Base-by-base conservation (phyloP, 2,888 invertebrate species). In the Ferrisia virgata region DNA sequence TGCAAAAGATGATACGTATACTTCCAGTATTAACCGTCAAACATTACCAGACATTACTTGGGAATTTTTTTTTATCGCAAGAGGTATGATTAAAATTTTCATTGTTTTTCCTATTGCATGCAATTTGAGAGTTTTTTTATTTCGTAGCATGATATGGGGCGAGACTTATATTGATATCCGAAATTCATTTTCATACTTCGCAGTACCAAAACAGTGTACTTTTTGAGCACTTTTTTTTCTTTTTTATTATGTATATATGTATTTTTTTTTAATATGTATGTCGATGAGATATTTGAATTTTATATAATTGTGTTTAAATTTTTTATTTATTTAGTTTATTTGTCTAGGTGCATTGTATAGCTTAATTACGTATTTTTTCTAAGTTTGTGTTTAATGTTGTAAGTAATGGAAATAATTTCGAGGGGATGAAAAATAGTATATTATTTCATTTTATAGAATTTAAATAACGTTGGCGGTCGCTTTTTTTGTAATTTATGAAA, bases 21-120 rank as follows among this genome's bases (percentile, higher is more conserved):
- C 25, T 82, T 82, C 82, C 82, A 82, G 82, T 82, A 82, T 82
- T 39, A 82, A 72, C 82, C 82, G 82, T 69, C 36, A 22, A 84
- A 79, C 84, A 79, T 78, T 58, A 79, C 79, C 78, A 84, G 84
- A 84, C 84, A 84, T 84, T 84, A 79, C 84, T 79, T 84, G 84
- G 69, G 39, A 69, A 69, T 58, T 81, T 53, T 39, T 39, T 39
- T 64, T 28, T 64, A 53, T 53, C 53, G 53, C 53, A 53, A 53
- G 64, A 64, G 64, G 64, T 64, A 64, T 64, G 64, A 64, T 64
- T n/a, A n/a, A n/a, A 28, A 28, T 64, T 64, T 33, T 36, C 47
- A 25, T 4, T 47, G 18, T 43, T 25, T 36, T 69, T 36, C 15
- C 15, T 18, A 8, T 22, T 28, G 69, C 58, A 36, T 69, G 58